Conservation (phyloP, 2,797 vertebrate genomes). For the Chelon auratus region DNA sequence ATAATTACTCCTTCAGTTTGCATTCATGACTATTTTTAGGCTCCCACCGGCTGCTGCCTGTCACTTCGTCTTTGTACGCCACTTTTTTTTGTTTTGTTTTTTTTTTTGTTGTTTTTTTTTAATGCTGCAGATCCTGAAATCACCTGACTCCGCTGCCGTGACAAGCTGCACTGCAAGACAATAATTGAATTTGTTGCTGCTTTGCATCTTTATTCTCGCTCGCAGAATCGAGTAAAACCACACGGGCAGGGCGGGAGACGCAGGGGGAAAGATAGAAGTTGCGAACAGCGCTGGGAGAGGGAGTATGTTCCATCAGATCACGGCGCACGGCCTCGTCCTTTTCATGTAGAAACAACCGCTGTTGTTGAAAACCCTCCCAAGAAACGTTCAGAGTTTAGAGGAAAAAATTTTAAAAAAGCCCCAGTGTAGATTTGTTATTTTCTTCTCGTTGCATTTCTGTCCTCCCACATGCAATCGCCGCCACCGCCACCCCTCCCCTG, state of each 20-base stretch:
- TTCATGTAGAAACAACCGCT: conserved; percentile 45
- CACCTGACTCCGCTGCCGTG: conserved; percentile 51
- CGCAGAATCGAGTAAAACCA: conserved; percentile 50
- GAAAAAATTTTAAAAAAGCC: conserved; percentile 25
- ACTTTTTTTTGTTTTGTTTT: neutral
- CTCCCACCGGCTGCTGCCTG: neutral
- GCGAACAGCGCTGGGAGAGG: conserved; percentile 2
- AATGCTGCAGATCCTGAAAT: conserved; percentile 21
- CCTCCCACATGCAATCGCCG: conserved; percentile 40
- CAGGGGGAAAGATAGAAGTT: neutral
- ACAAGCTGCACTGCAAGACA: conserved; percentile 63
- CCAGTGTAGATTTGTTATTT: conserved; percentile 1
- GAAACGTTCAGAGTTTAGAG: conserved; percentile 30
- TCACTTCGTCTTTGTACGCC: conserved; percentile 20
- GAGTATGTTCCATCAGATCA: conserved; percentile 28
- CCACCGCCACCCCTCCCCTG: conserved; percentile 35
- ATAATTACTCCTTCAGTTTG: conserved; percentile 27
- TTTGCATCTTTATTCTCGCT: conserved; percentile 62
- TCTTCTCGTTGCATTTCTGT: conserved; percentile 14
- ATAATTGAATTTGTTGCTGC: conserved; percentile 67
- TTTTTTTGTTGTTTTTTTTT: neutral
- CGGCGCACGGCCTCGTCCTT: conserved; percentile 34
- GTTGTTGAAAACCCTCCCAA: conserved; percentile 42
- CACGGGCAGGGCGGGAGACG: neutral
- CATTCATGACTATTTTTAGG: conserved; percentile 30